phyloP scores from a whole-genome alignment of 2,888 invertebrate species.

The Bursaphelenchus okinawaensis region DNA sequence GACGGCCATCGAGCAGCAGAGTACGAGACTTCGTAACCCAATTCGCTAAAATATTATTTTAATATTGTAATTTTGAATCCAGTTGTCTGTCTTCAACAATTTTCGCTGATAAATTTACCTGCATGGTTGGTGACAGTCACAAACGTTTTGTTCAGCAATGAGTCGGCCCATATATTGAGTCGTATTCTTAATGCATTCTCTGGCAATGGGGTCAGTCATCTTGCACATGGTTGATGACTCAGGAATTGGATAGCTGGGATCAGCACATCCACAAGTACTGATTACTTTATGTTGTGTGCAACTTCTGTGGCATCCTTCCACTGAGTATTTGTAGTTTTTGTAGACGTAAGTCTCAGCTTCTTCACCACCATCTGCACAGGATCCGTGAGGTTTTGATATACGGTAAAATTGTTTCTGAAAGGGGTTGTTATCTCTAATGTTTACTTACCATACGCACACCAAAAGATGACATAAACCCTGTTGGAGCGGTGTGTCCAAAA shows the following conservation, averaged over 20 bases:
- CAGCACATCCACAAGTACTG: slow-evolving; percentile 48
- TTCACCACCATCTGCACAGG: slow-evolving; percentile 49
- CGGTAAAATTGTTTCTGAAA: slow-evolving; percentile 53
- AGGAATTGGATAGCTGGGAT: slow-evolving; percentile 54
- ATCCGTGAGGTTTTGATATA: slow-evolving; percentile 48
- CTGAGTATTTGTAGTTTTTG: slow-evolving; percentile 53
- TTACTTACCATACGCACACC: slow-evolving; percentile 52
- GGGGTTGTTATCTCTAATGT: too few species aligned
- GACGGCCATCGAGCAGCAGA: slow-evolving; percentile 58
- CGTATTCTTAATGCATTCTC: slow-evolving; percentile 52
- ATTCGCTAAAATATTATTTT: slow-evolving; percentile 39
- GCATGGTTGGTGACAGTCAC: slow-evolving; percentile 56
- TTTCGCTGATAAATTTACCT: slow-evolving; percentile 30
- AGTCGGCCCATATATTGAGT: slow-evolving; percentile 44
- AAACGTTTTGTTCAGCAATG: slow-evolving; percentile 43
- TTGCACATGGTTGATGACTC: slow-evolving; percentile 32
- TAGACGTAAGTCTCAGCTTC: slow-evolving; percentile 43
- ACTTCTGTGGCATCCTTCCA: slow-evolving; percentile 52
- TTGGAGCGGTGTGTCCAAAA: slow-evolving; percentile 56
- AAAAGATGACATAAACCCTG: slow-evolving; percentile 55
- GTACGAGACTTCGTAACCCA: slow-evolving; percentile 57
- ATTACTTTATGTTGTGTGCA: slow-evolving; percentile 53
- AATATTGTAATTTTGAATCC: background rate
- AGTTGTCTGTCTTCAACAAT: slow-evolving; percentile 2
- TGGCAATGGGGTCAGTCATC: slow-evolving; percentile 45